These are phyloP conservation scores for Tethya wilhelma DNA, from an alignment of 37 sponge, comb jelly and placozoan species.

Conservation along the genomic window DNA sequence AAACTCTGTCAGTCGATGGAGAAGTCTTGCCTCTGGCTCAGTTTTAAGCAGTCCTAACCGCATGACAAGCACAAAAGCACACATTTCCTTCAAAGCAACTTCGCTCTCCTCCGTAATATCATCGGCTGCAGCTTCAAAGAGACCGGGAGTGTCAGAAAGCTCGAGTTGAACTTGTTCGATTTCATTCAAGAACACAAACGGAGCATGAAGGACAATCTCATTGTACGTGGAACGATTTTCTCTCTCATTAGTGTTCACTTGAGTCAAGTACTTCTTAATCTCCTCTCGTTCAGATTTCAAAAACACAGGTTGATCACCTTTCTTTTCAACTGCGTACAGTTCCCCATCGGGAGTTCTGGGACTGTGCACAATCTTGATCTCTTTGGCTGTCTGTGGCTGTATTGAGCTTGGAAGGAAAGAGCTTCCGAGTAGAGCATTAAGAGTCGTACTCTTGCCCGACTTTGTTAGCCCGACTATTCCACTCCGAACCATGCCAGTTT, in stretches of 20 bases:
- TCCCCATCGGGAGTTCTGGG: neutral
- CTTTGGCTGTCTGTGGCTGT: slow-evolving; percentile 2
- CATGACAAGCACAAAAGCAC: neutral
- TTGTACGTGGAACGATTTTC: neutral
- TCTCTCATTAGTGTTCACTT: neutral
- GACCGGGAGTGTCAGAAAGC: neutral
- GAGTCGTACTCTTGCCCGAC: neutral
- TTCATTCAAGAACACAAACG: neutral
- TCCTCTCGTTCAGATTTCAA: neutral
- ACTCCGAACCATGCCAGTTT: neutral
- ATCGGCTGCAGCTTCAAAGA: neutral
- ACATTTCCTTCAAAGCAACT: neutral
- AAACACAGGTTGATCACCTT: neutral
- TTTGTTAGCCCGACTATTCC: slow-evolving; percentile 3
- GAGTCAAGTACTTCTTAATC: neutral
- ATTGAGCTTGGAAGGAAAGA: neutral
- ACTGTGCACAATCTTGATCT: neutral
- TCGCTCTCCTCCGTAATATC: neutral
- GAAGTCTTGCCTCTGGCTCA: neutral
- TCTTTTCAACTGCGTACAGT: neutral
- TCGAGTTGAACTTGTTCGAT: neutral
- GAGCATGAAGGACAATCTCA: neutral
- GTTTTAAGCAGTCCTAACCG: neutral
- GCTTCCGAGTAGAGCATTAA: neutral
- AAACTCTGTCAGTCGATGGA: neutral